Base-by-base conservation (phyloP, 2,888 invertebrate genomes). In the Meganola albula region DNA sequence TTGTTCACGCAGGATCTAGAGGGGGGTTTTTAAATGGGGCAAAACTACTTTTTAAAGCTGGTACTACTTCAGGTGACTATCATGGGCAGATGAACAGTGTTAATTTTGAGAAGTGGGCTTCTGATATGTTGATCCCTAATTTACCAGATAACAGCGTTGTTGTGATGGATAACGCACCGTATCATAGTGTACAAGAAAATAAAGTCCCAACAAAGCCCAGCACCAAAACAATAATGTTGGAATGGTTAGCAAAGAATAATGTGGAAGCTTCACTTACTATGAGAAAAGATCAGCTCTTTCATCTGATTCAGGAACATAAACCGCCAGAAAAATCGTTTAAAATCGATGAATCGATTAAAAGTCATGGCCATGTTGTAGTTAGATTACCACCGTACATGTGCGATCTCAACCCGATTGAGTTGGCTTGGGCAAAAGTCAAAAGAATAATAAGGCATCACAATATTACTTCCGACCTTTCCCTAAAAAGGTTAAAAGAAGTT, bases 21-120 rank as follows among this genome's bases (percentile, higher is more conserved):
- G 24, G 7, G 12, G 24, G 24, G 8, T 24, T 24, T 7, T 12
- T 12, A 24, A 24, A 24, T 24, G 24, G 24, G 5, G 24, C 8
- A 7, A 24, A 24, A 7, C n/a, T n/a, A n/a, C n/a, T n/a, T n/a
- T n/a, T n/a, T n/a, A n/a, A n/a, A n/a, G n/a, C n/a, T n/a, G n/a
- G 24, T 24, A 24, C 24, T 24, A 7, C 24, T n/a, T 7, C 24
- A 24, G 44, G 47, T 5, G 51, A 48, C 20, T 48, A 50, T 24
- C 48, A 49, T 22, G 30, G 48, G 27, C 46, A 49, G n/a, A 49
- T 47, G 48, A 49, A 51, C 27, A 4, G 28, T 5, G 12, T 10
- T 10, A 49, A 43, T 26, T 52, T 47, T 23, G 35, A 14, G 2
- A 51, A 44, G 32, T 46, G 43, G 40, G 20, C 40, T 13, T 2